These are phyloP conservation scores for Pipistrellus pipistrellus DNA, from an alignment of 2,797 vertebrate genomes.

Conservation along the genomic window DNA sequence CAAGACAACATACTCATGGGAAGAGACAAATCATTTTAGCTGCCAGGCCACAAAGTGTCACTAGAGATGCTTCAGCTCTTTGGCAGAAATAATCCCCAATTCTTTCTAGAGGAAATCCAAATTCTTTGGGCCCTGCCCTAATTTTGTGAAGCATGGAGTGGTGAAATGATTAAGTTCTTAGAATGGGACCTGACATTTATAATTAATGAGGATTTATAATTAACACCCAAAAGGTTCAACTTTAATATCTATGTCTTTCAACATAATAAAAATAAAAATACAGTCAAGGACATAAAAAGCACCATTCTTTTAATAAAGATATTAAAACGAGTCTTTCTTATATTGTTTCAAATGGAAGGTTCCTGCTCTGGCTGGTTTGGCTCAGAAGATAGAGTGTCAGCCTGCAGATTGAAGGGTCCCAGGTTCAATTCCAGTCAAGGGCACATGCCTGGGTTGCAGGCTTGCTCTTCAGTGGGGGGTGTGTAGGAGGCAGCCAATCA, in stretches of 20 bases:
- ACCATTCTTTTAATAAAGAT: constrained; percentile 59
- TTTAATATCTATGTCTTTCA: constrained; percentile 56
- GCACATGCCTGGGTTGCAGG: no score
- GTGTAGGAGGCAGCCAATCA: no score
- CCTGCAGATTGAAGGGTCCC: no score
- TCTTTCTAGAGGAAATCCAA: constrained; percentile 49
- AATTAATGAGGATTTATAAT: constrained; percentile 54
- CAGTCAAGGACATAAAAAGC: constrained; percentile 41
- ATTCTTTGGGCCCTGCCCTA: constrained; percentile 47
- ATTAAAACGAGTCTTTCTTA: constrained; percentile 36
- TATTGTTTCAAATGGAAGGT: constrained; percentile 24
- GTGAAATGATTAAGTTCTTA: constrained; percentile 56
- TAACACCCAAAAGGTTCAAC: constrained; percentile 39
- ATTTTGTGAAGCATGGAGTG: constrained; percentile 47
- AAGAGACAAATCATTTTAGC: constrained; percentile 59
- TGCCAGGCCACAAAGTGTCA: constrained; percentile 59
- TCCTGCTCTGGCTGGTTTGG: neutral
- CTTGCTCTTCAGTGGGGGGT: no score
- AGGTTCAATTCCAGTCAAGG: no score
- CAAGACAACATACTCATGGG: constrained; percentile 72
- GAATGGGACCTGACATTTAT: constrained; percentile 9
- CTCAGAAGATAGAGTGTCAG: no score
- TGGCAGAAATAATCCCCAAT: neutral
- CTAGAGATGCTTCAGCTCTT: constrained; percentile 8
- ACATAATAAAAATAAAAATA: constrained; percentile 62